Base-by-base conservation (phyloP, 1,140 invertebrate species). In the Drosophila equinoxialis region DNA sequence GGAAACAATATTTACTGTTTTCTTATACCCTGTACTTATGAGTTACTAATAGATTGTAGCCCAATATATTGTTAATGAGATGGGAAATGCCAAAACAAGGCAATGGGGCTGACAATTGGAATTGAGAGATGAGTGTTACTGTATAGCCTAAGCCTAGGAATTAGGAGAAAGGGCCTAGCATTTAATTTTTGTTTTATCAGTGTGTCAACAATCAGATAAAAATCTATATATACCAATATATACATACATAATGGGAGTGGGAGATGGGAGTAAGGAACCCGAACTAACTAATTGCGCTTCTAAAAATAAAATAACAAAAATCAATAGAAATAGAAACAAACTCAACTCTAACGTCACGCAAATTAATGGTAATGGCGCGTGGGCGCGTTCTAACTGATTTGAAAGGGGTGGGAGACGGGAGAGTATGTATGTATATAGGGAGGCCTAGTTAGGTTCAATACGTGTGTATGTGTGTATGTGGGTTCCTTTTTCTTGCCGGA, bases 241-340 rank as follows among this genome's bases (percentile, higher is more conserved):
- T 3, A 37, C 1, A 10, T 37, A 10, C 6, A 37, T 48, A 48
- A 42, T 58, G n/a, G n/a, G n/a, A n/a, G n/a, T n/a, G n/a, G n/a
- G n/a, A 68, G 54, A 26, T 66, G 70, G 62, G 68, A 51, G 41
- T 54, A 60, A 35, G 37, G 39, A 59, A 61, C 39, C 54, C 45
- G 0, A 37, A 68, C 55, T 60, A 62, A 63, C 39, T 62, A 78
- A 86, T 76, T 86, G 80, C 82, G 82, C 84, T 87, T 87, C 82
- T 86, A 86, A 87, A 86, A 79, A 85, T 85, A 86, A 75, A 65
- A 60, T 59, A 74, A 51, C 41, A 72, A 86, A 62, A 86, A 86
- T 86, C 82, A 79, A 86, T 86, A 77, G 68, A 67, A 70, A 64
- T 73, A 65, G 71, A 57, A 45, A 33, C 20, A 67, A 65, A 71